A percentile compares a stretch with the other conserved stretches of the same genome.
phyloP scores from a whole-genome alignment of 2,797 vertebrate species.

The Cirrhinus molitorella region DNA sequence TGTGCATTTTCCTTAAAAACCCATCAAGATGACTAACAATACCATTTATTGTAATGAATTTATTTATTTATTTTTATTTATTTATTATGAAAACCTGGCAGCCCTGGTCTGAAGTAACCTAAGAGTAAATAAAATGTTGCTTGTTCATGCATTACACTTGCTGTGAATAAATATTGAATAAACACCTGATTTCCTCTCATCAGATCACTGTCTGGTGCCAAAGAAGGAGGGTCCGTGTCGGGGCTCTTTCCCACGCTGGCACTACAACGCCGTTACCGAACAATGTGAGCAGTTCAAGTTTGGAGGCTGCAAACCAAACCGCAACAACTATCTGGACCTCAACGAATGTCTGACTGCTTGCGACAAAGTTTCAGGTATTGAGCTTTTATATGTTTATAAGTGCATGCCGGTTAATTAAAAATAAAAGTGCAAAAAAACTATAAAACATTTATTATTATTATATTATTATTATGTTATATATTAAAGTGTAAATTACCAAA shows the following conservation, averaged over 20 bases:
- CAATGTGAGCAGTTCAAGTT: slow-evolving; percentile 81
- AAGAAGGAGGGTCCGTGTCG: slow-evolving; percentile 91
- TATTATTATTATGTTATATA: no score
- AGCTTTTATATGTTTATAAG: neutral
- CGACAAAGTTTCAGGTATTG: slow-evolving; percentile 72
- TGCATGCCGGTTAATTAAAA: neutral
- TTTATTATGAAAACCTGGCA: no score
- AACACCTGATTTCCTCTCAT: neutral
- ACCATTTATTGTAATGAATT: no score
- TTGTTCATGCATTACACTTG: neutral
- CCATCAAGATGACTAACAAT: no score
- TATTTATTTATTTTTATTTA: no score
- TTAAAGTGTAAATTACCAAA: no score
- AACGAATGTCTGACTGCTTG: slow-evolving; percentile 88
- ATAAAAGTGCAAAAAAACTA: no score
- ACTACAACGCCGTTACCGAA: slow-evolving; percentile 82
- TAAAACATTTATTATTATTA: no score
- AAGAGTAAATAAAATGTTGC: neutral
- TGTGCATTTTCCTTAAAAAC: no score
- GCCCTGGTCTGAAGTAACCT: no score
- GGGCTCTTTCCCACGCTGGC: slow-evolving; percentile 90
- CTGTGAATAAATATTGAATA: neutral
- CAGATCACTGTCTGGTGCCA: slow-evolving; percentile 90
- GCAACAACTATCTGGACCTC: slow-evolving; percentile 89
- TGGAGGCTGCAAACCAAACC: slow-evolving; percentile 86